Percentiles rank a stretch among this genome's conserved stretches.
These are phyloP conservation scores for Meloidogyne chitwoodi DNA, from an alignment of 1,140 invertebrate genomes.

Conservation along the genomic window DNA sequence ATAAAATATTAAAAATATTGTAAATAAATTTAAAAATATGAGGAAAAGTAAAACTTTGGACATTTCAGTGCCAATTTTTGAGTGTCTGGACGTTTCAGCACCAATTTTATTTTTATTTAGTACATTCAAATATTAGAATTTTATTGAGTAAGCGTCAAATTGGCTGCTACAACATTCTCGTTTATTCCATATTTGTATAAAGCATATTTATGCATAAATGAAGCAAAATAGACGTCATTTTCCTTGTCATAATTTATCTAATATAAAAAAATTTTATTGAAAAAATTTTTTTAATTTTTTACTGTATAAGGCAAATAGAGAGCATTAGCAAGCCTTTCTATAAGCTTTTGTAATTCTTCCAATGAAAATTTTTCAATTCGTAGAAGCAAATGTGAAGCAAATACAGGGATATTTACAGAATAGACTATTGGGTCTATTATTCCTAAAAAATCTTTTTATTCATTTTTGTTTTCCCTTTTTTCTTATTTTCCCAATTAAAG, in stretches of 20 bases:
- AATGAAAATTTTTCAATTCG: constrained; percentile 1
- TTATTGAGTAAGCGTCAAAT: neutral
- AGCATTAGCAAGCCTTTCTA: constrained; percentile 2
- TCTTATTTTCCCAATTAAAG: neutral
- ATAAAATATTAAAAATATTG: no score
- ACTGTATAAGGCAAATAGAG: constrained; percentile 14
- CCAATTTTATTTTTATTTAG: no score
- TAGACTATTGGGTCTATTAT: constrained; percentile 9
- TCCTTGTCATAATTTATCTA: neutral
- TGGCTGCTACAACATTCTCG: neutral
- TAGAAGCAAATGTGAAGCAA: constrained; percentile 9
- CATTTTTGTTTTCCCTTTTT: no score
- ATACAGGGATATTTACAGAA: constrained; percentile 7
- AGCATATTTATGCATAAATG: constrained; percentile 15
- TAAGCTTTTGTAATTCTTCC: neutral
- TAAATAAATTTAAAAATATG: no score
- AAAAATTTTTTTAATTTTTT: neutral
- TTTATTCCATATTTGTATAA: constrained; percentile 8
- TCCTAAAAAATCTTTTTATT: neutral
- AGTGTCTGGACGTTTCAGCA: neutral
- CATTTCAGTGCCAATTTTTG: neutral
- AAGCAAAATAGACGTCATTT: neutral
- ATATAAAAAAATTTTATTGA: neutral
- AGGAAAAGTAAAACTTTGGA: no score
- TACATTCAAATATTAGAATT: no score